Evolutionary conservation across 2,888 invertebrate species (phyloP).

Genomic region (Pristionchus arcanus): DNA sequence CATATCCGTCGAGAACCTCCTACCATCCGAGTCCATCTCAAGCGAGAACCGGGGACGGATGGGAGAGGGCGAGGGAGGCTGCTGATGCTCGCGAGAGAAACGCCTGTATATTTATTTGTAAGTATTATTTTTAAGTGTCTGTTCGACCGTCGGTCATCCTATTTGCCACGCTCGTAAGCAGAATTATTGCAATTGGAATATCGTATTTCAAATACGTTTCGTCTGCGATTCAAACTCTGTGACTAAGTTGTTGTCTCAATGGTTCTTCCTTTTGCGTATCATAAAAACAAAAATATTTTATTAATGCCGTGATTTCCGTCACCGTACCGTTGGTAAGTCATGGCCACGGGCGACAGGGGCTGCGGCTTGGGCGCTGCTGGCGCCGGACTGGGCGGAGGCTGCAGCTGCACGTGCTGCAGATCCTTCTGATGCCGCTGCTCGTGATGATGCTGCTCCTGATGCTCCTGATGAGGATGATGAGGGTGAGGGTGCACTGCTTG

Average conservation of each 20-base stretch:
- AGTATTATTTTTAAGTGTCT: too few species aligned
- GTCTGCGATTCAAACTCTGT: too few species aligned
- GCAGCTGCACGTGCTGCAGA: background rate
- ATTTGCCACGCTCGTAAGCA: too few species aligned
- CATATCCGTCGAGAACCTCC: conserved; percentile 7
- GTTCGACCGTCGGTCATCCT: too few species aligned
- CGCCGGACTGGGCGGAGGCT: background rate
- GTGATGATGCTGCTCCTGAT: background rate
- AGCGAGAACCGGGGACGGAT: background rate
- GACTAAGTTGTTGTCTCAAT: too few species aligned
- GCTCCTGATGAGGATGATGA: background rate
- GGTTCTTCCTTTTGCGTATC: too few species aligned
- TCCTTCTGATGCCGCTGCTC: background rate
- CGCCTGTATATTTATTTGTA: background rate
- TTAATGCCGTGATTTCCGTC: too few species aligned
- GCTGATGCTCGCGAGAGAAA: background rate
- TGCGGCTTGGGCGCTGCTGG: background rate
- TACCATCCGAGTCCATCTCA: background rate
- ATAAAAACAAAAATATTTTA: too few species aligned
- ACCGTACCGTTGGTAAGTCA: background rate
- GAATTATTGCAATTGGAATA: too few species aligned
- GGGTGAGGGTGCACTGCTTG: background rate
- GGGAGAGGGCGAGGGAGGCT: background rate
- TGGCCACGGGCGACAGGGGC: background rate
- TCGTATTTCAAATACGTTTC: too few species aligned